Conservation (phyloP, 2,888 invertebrate species). For the Euzetes globulus region DNA sequence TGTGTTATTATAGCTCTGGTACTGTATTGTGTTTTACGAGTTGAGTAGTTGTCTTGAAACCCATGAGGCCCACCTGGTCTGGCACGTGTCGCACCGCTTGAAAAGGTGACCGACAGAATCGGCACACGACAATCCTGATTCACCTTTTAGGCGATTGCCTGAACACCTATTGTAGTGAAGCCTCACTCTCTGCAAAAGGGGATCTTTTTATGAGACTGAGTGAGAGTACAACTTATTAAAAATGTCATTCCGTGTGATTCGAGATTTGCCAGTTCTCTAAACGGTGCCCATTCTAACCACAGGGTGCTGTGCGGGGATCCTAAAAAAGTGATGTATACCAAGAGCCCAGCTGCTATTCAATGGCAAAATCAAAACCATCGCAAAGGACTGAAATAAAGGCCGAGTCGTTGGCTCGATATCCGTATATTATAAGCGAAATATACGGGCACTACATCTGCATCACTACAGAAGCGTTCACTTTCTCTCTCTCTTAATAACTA, state of each 20-base stretch:
- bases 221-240: slow-evolving; percentile 21
- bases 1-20: slow-evolving; percentile 11
- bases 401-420: background rate
- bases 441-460: slow-evolving; percentile 16
- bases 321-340: slow-evolving; percentile 6
- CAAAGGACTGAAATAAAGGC: background rate
- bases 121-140: slow-evolving; percentile 24
- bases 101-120: slow-evolving; percentile 26
- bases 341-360: slow-evolving; percentile 23
- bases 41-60: background rate
- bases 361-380: background rate
- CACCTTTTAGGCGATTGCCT: slow-evolving; percentile 19
- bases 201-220: background rate
- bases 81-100: slow-evolving; percentile 22
- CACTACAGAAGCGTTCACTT: background rate
- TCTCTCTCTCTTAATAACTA: background rate
- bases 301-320: slow-evolving; percentile 13
- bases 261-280: slow-evolving; percentile 4
- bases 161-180: slow-evolving; percentile 25
- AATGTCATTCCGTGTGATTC: slow-evolving; percentile 7
- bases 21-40: background rate
- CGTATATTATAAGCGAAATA: background rate
- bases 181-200: background rate
- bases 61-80: slow-evolving; percentile 17
- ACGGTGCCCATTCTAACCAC: background rate